A percentile compares a stretch with the other conserved stretches of the same genome.
These are phyloP conservation scores for Tenebrio molitor DNA, from an alignment of 1,140 invertebrate species.

Conservation along the genomic window DNA sequence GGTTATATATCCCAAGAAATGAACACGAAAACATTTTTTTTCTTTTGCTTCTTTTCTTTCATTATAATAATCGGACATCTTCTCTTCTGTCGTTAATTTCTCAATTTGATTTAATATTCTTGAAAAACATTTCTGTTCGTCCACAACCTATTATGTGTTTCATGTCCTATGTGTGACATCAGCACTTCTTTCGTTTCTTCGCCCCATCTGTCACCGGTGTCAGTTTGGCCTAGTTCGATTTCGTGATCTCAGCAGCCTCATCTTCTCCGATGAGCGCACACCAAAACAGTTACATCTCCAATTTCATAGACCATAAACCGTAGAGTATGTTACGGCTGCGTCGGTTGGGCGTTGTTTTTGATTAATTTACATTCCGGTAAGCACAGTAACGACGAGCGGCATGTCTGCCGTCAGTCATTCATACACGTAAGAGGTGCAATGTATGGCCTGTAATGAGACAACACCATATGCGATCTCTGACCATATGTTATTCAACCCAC, in stretches of 20 bases:
- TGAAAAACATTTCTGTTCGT: too few relatives aligned
- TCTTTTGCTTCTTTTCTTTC: too few relatives aligned
- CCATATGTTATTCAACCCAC: constrained; percentile 56
- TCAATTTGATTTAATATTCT: too few relatives aligned
- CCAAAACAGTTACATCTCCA: constrained; percentile 4
- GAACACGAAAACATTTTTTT: too few relatives aligned
- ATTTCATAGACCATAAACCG: constrained; percentile 33
- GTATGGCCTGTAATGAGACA: constrained; percentile 43
- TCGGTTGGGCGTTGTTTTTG: constrained; percentile 29
- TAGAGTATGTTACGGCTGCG: background rate
- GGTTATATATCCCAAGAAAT: too few relatives aligned
- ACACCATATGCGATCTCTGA: constrained; percentile 48
- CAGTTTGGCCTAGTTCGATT: constrained; percentile 1
- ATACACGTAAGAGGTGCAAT: constrained; percentile 36
- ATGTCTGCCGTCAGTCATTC: constrained; percentile 19
- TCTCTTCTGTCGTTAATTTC: too few relatives aligned
- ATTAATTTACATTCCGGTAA: constrained; percentile 35
- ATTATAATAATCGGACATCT: too few relatives aligned
- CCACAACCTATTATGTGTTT: too few relatives aligned
- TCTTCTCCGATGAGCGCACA: background rate
- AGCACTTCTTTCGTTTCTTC: too few relatives aligned
- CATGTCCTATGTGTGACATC: too few relatives aligned
- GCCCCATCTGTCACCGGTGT: too few relatives aligned
- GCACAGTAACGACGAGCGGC: constrained; percentile 6
- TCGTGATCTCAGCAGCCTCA: background rate